phyloP scores from a whole-genome alignment of 2,113 vertebrate genomes.

The Megaceryle maxima region DNA sequence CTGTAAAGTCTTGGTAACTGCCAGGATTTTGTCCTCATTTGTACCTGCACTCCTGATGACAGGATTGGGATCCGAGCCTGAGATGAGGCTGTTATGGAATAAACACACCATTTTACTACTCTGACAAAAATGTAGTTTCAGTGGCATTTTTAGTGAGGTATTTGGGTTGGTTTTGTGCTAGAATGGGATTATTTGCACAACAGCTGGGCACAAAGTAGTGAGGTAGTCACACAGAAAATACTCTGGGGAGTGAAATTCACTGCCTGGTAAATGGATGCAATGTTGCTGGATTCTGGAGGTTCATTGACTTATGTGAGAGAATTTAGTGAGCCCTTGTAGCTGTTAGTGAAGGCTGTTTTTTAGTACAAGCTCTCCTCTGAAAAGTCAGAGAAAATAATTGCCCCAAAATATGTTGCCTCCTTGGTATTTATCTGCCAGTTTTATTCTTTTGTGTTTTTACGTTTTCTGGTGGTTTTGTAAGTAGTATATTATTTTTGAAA shows the following conservation, averaged over 20 bases:
- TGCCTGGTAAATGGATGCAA: background rate
- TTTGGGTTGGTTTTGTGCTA: background rate
- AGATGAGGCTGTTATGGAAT: background rate
- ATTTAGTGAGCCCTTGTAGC: background rate
- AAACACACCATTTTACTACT: background rate
- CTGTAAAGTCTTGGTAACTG: background rate
- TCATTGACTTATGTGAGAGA: slow-evolving; percentile 17
- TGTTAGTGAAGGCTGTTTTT: background rate
- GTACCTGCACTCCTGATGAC: fast-evolving
- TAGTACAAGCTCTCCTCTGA: background rate
- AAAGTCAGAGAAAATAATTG: background rate
- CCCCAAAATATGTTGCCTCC: background rate
- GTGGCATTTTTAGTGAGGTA: background rate
- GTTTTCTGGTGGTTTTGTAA: background rate
- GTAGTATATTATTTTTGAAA: background rate
- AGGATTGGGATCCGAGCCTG: background rate
- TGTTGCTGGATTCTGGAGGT: background rate
- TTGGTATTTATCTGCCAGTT: background rate
- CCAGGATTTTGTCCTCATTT: background rate
- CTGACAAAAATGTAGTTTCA: background rate
- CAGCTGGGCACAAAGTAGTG: background rate
- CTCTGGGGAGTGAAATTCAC: background rate
- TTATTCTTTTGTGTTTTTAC: background rate
- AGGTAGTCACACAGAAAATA: background rate
- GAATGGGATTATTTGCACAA: background rate